Evolutionary conservation across 1,140 invertebrate species (phyloP).

Genomic region (Ceratina calcarata): DNA sequence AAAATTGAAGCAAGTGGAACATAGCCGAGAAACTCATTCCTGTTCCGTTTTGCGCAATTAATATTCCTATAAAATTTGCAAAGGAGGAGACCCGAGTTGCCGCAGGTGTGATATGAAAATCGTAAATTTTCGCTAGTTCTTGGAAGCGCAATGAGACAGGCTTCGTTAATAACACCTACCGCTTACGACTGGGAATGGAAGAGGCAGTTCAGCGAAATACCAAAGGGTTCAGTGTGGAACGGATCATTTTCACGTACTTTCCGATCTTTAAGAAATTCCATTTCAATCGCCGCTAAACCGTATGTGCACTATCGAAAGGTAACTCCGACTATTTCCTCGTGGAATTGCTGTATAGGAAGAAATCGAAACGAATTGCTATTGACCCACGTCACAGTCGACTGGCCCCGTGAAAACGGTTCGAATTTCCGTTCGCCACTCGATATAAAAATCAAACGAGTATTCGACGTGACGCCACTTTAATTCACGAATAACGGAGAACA

Average conservation of each 20-base stretch:
- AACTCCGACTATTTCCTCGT: too few relatives aligned
- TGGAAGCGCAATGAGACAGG: slow-evolving; percentile 24
- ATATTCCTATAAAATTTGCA: slow-evolving; percentile 30
- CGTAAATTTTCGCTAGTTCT: slow-evolving; percentile 31
- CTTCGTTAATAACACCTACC: slow-evolving; percentile 46
- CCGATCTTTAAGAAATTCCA: slow-evolving; percentile 14
- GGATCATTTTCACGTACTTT: background rate
- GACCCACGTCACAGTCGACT: background rate
- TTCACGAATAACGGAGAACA: background rate
- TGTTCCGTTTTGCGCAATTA: slow-evolving; percentile 19
- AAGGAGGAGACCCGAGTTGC: slow-evolving; percentile 26
- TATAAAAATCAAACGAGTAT: slow-evolving; percentile 1
- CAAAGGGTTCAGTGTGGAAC: background rate
- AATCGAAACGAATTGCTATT: slow-evolving; percentile 1
- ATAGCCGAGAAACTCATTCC: background rate
- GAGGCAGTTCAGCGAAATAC: slow-evolving; percentile 24
- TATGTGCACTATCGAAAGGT: background rate
- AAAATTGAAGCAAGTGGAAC: background rate
- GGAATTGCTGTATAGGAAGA: too few relatives aligned
- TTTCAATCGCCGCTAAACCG: background rate
- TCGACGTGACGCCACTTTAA: slow-evolving; percentile 3
- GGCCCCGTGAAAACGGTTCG: slow-evolving; percentile 4
- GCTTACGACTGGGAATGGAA: slow-evolving; percentile 22
- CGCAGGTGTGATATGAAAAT: slow-evolving; percentile 47
- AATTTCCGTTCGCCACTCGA: slow-evolving; percentile 7